These are phyloP conservation scores for Cephus cinctus DNA, from an alignment of 1,140 invertebrate species.

Conservation along the genomic window DNA sequence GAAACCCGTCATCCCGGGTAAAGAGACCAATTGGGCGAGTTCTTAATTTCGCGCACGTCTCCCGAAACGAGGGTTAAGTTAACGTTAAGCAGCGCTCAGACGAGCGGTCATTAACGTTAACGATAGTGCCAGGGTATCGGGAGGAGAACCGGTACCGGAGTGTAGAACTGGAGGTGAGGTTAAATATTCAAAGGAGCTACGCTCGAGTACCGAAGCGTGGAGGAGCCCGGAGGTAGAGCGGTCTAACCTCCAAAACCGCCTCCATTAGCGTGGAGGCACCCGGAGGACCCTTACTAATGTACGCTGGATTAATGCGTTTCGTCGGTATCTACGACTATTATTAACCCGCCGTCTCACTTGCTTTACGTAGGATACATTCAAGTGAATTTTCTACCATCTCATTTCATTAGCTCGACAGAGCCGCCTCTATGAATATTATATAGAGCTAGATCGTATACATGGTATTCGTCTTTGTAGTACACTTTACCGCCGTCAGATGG, in stretches of 20 bases:
- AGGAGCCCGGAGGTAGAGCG: slow-evolving; percentile 9
- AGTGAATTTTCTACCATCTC: neutral
- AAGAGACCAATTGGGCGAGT: slow-evolving; percentile 13
- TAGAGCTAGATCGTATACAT: too few species aligned
- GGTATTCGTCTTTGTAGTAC: too few species aligned
- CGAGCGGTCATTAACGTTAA: slow-evolving; percentile 4
- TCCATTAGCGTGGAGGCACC: slow-evolving; percentile 25
- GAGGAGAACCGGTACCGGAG: too few species aligned
- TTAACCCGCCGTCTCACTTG: too few species aligned
- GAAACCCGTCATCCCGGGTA: slow-evolving; percentile 6
- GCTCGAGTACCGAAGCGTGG: neutral
- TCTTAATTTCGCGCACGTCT: slow-evolving; percentile 4
- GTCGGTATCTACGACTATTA: slow-evolving; percentile 1
- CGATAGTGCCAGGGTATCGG: neutral
- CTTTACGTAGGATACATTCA: neutral
- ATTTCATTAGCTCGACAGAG: neutral
- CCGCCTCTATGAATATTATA: neutral
- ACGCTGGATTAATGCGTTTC: slow-evolving; percentile 16
- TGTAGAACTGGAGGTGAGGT: too few species aligned
- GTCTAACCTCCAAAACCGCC: slow-evolving; percentile 26
- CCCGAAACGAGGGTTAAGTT: neutral
- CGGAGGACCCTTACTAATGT: slow-evolving; percentile 13
- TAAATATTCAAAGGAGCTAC: slow-evolving; percentile 8
- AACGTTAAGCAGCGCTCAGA: neutral
- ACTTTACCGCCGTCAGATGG: too few species aligned